Conservation (phyloP, 2,113 vertebrate genomes). For the Crocuta crocuta region DNA sequence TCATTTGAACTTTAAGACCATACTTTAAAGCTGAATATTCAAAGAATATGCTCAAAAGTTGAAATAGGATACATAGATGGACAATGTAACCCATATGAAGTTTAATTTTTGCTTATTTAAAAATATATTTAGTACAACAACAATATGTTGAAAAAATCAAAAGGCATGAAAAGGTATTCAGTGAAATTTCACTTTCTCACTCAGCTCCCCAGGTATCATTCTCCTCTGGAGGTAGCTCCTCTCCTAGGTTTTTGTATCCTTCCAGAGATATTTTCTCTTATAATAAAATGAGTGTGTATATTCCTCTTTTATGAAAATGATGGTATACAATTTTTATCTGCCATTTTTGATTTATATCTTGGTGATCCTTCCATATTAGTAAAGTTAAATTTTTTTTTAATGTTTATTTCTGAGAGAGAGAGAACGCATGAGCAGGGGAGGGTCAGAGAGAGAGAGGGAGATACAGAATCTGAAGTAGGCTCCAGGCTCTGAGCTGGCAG, state of each 20-base stretch:
- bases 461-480: too few species aligned
- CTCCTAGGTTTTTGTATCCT: not conserved
- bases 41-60: not conserved
- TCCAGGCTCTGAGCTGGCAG: too few species aligned
- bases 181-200: not conserved
- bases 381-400: not conserved
- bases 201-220: not conserved
- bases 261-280: not conserved
- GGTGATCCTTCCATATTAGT: not conserved
- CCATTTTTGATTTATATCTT: not conserved
- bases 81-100: not conserved
- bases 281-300: not conserved
- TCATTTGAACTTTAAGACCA: conserved; percentile 26
- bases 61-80: conserved; percentile 9
- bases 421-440: too few species aligned
- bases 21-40: not conserved
- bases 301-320: conserved; percentile 5
- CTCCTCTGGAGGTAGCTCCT: not conserved
- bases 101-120: conserved; percentile 41
- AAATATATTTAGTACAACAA: not conserved
- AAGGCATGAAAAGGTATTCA: not conserved
- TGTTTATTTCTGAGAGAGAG: too few species aligned
- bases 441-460: too few species aligned
- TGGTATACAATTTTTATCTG: not conserved
- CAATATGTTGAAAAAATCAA: not conserved